Conservation (phyloP, 2,797 vertebrate species). For the Sandelia bainsii region DNA sequence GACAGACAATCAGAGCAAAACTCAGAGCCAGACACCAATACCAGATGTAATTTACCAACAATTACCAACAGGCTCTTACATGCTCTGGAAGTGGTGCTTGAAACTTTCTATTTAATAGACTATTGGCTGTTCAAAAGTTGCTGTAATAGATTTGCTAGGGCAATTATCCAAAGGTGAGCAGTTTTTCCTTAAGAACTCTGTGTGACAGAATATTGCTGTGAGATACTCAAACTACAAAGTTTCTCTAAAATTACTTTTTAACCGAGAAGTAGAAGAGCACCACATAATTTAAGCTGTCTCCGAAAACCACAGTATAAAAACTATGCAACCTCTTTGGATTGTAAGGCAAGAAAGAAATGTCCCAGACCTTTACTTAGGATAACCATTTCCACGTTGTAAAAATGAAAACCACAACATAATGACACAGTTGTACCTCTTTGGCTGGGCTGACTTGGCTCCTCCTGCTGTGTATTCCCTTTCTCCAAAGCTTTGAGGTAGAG, state of each 20-base stretch:
- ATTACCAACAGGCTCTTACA: not conserved
- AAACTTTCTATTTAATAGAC: slow-evolving; percentile 6
- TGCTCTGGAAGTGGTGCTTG: not conserved
- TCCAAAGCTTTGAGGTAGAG: slow-evolving; percentile 88
- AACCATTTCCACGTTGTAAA: slow-evolving; percentile 4
- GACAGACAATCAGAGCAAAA: not conserved
- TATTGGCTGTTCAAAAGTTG: not conserved
- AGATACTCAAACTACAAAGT: not conserved
- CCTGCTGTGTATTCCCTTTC: slow-evolving; percentile 61
- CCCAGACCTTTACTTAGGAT: not conserved
- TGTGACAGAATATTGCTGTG: not conserved
- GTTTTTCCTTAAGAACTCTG: not conserved
- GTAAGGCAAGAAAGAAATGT: not conserved
- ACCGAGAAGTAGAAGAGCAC: not conserved
- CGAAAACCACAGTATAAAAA: not conserved
- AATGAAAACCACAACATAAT: slow-evolving; percentile 16
- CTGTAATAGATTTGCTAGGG: not conserved
- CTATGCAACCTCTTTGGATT: not conserved
- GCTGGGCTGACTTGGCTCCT: slow-evolving; percentile 23
- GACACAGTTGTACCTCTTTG: slow-evolving; percentile 59
- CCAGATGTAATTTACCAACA: not conserved
- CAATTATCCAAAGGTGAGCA: not conserved
- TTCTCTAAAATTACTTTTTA: slow-evolving; percentile 1
- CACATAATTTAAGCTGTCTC: not conserved
- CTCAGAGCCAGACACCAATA: not conserved